Evolutionary conservation across 2,113 vertebrate species (phyloP), one percentile per base, ranked within the genome.

Genomic region (Dolichotis patagonum): DNA sequence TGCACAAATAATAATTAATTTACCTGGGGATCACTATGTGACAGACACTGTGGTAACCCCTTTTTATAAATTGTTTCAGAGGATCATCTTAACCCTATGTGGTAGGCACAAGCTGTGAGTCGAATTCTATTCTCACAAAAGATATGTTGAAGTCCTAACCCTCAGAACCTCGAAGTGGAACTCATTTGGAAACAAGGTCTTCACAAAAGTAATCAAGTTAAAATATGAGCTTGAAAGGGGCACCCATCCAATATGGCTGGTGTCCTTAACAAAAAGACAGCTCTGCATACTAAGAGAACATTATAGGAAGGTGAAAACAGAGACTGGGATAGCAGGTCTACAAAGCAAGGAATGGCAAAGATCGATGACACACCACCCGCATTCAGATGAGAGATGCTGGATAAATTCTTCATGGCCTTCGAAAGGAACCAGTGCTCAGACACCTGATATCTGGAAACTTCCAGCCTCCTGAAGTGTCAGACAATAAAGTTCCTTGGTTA

Each of bases 361-460:
- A 58, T 22, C 0, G 2, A 41, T 54, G 13, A 26, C 9, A n/a
- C 9, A 41, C 24, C 30, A 22, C 38, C 16, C 20, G 22, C 0
- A n/a, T 5, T 11, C 7, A 71, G 71, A 24, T 32, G 0, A 67
- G 26, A 22, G 54, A 1, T 38, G 7, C 4, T 11, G 26, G 46
- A 60, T 0, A 60, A 11, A 83, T 5, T n/a, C 26, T 28, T 85
- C 77, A 16, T 0, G 46, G 16, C 30, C 20, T n/a, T 69, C 6
- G 0, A 56, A 60, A 80, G 16, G 85, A 75, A 28, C 35, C 46
- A 41, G 2, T 8, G 9, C n/a, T 8, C 32, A 38, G 0, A 46
- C 7, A 46, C 0, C 11, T 32, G 13, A 30, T 11, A 11, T 84
- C 28, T 49, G 41, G 43, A 49, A 35, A 63, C 32, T 43, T 60